Base-by-base conservation (phyloP, 2,888 invertebrate genomes). In the Hydropsyche betteni region DNA sequence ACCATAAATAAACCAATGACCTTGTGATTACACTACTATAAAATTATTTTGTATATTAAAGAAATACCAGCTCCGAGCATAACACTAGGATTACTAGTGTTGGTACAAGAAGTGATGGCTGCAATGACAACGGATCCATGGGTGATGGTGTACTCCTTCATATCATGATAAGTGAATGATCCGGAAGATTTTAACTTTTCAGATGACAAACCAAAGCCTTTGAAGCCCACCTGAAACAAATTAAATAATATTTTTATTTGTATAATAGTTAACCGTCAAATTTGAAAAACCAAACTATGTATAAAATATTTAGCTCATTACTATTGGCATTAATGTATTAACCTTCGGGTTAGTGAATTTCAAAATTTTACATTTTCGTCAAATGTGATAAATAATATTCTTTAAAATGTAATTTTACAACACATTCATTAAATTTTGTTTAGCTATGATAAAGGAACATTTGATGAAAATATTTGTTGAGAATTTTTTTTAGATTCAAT, bases 101-200 rank as follows among this genome's bases (percentile, higher is more conserved):
- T 99, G 74, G 99, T 99, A 84, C 99, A 99, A 34, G 96, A 97
- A 0, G 99, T 99, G 81, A 99, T 98, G 73, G 99, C 98, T 0
- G 98, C 97, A 80, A 99, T 98, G 75, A 99, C 94, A 24, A 99
- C 97, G 1, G 96, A 95, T 2, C 98, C 98, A 84, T 98, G 97
- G 0, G 86, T 89, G 79, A 98, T 88, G 55, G 87, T 88, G 84
- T 96, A 97, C 78, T 93, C 91, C 79, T 91, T 88, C 5, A 93
- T 94, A 81, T 97, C 94, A 77, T 87, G 87, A 87, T 87, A 95
- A 74, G 92, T 90, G 85, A 98, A 96, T 80, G 91, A 91, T 0
- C 92, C 93, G 2, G 86, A 86, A 0, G 90, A 85, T 0, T 85
- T 81, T 2, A 94, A 84, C 82, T 93, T 92, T 0, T 90, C 89